A percentile compares a stretch with the other conserved stretches of the same genome.
phyloP scores from a whole-genome alignment of 2,797 vertebrate species.

The Poeciliopsis presidionis region DNA sequence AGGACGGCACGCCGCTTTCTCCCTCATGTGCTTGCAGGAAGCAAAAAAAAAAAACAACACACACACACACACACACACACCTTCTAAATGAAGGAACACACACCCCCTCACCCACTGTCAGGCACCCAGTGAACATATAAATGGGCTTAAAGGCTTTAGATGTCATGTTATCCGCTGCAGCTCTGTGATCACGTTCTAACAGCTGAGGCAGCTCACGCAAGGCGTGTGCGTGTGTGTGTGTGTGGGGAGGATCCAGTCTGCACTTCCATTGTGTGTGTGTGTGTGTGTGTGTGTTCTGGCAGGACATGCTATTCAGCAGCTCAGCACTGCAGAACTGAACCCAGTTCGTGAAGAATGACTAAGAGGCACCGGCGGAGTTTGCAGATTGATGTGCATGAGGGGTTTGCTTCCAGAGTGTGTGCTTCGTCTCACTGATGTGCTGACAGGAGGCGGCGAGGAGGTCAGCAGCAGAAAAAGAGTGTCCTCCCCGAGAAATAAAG shows the following conservation, averaged over 20 bases:
- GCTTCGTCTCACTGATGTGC: background rate
- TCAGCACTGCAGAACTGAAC: conserved; percentile 4
- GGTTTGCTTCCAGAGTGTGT: background rate
- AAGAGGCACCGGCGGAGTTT: conserved; percentile 8
- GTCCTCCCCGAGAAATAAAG: background rate
- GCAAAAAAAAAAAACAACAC: background rate
- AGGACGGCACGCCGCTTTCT: conserved; percentile 14
- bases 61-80: conserved; percentile 5
- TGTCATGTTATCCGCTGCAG: conserved; percentile 56
- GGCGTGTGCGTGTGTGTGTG: background rate
- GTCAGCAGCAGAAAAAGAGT: background rate
- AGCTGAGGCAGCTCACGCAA: conserved; percentile 41
- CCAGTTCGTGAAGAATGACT: conserved; percentile 22
- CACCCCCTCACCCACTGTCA: conserved; percentile 17
- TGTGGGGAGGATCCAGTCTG: background rate
- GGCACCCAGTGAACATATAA: conserved; percentile 46
- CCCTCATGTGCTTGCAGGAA: conserved; percentile 1
- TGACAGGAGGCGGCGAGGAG: background rate
- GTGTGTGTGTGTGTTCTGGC: background rate
- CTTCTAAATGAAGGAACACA: conserved; percentile 17
- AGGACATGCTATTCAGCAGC: conserved; percentile 10
- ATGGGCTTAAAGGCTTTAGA: conserved; percentile 63
- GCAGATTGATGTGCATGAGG: background rate
- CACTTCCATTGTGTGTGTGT: background rate
- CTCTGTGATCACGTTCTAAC: conserved; percentile 38